Conservation (phyloP, 2,797 vertebrate species). For the Acipenser oxyrinchus region DNA sequence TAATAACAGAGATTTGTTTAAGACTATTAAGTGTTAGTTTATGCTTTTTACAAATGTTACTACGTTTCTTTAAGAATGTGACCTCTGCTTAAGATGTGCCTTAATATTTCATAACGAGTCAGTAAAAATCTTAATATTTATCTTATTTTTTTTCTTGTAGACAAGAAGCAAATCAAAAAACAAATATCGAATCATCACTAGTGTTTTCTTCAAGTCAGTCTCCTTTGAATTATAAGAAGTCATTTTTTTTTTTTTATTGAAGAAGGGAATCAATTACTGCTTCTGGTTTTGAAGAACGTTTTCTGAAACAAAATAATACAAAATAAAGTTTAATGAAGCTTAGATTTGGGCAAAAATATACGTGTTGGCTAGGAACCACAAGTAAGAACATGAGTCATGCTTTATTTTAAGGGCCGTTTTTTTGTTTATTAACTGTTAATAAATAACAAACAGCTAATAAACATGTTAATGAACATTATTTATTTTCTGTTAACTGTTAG, state of each 20-base stretch:
- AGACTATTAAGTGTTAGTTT: neutral
- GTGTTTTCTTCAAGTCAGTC: neutral
- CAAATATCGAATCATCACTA: neutral
- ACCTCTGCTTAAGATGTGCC: too few species aligned
- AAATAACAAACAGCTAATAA: neutral
- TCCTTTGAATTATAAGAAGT: neutral
- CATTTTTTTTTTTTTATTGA: conserved; percentile 61
- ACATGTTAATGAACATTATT: neutral
- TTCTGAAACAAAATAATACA: conserved; percentile 65
- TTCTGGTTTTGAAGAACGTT: conserved; percentile 85
- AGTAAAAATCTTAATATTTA: neutral
- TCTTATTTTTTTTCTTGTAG: neutral
- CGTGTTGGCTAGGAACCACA: neutral
- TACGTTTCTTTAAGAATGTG: too few species aligned
- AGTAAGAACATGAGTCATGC: neutral
- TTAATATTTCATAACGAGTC: neutral
- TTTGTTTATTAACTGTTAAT: neutral
- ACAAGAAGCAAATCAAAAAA: neutral
- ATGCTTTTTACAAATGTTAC: neutral
- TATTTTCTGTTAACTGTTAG: neutral
- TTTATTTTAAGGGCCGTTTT: neutral
- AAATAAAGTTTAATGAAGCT: neutral
- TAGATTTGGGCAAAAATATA: neutral
- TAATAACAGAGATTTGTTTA: neutral
- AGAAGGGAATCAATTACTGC: conserved; percentile 86